Percentiles rank a stretch among this genome's conserved stretches.
phyloP scores from a whole-genome alignment of 2,797 vertebrate species.

The Darevskia nairensis region DNA sequence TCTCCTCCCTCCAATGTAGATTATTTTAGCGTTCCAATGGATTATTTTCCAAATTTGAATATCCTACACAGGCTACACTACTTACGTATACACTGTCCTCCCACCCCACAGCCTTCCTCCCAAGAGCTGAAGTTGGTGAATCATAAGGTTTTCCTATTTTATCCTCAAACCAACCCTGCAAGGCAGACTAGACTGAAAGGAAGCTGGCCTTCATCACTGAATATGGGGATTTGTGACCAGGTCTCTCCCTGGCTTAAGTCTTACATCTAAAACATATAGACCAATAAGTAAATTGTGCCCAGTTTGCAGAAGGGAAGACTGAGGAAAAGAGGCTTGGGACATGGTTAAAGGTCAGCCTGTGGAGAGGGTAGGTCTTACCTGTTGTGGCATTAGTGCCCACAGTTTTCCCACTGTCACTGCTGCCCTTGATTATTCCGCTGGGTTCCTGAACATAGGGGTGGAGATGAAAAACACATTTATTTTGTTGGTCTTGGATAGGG shows the following conservation, averaged over 20 bases:
- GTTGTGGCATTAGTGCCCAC: rapidly evolving
- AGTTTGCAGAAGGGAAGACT: not conserved
- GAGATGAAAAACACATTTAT: no score
- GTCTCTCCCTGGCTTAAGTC: not conserved
- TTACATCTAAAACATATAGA: not conserved
- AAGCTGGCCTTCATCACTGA: not conserved
- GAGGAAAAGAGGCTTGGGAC: not conserved
- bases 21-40: no score
- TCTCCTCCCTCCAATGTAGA: no score
- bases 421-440: rapidly evolving
- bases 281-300: no score
- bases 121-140: not conserved
- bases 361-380: slow-evolving; percentile 38
- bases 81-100: no score
- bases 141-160: no score
- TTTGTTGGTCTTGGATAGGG: not conserved
- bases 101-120: not conserved
- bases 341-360: no score
- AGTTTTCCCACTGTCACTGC: rapidly evolving
- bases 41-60: no score
- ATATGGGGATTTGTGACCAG: not conserved
- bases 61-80: no score
- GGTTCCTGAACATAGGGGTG: rapidly evolving
- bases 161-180: not conserved
- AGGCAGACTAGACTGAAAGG: not conserved